Conservation (phyloP, 2,888 invertebrate genomes). For the Venustoraphidia nigricollis region DNA sequence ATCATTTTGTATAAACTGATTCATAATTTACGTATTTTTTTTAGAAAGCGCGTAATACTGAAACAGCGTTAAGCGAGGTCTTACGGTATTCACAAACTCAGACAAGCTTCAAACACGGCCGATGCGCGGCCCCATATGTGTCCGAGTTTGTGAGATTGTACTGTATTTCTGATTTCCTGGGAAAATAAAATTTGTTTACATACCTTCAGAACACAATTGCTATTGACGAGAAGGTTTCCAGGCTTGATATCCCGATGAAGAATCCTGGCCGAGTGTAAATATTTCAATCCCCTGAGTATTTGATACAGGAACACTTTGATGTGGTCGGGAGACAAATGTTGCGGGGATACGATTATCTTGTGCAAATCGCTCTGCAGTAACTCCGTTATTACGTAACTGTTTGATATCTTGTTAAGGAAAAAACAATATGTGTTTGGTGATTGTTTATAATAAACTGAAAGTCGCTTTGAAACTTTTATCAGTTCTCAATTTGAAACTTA, state of each 20-base stretch:
- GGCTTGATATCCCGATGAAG: slow-evolving; percentile 99
- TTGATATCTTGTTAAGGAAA: slow-evolving; percentile 23
- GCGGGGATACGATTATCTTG: slow-evolving; percentile 99
- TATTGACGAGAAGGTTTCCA: slow-evolving; percentile 96
- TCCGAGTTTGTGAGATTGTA: no score
- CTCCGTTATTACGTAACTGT: slow-evolving; percentile 98
- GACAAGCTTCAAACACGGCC: no score
- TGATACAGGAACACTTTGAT: slow-evolving; percentile 99
- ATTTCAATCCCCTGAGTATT: slow-evolving; percentile 96
- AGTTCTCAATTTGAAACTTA: no score
- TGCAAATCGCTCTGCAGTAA: slow-evolving; percentile 98
- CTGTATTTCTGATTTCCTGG: not conserved
- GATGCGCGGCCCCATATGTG: no score
- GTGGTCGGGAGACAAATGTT: slow-evolving; percentile 97
- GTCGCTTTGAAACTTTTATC: no score
- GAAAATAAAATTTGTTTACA: slow-evolving; percentile 5
- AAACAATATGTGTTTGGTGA: not conserved
- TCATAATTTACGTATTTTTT: no score
- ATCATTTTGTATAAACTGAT: no score
- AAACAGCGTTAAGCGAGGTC: no score
- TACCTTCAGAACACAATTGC: slow-evolving; percentile 95
- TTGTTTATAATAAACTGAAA: not conserved
- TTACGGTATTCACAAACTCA: no score
- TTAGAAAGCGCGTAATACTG: no score
- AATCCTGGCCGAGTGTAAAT: slow-evolving; percentile 95